Percentiles rank a stretch among this genome's conserved stretches.
These are phyloP conservation scores for Idris sp. DNA, from an alignment of 1,140 invertebrate genomes.

Conservation along the genomic window DNA sequence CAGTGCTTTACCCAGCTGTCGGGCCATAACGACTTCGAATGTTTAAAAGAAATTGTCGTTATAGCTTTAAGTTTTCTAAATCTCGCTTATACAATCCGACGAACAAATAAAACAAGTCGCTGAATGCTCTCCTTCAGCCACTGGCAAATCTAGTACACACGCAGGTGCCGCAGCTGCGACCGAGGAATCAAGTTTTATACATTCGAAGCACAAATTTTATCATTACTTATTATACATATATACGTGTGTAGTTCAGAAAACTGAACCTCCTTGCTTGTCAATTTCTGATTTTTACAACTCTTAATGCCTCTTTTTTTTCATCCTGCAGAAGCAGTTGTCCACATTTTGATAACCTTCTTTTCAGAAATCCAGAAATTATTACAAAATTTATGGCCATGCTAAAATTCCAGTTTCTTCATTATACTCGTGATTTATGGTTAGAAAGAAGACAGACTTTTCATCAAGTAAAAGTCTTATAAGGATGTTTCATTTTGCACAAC, in stretches of 20 bases:
- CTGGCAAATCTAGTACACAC: slow-evolving; percentile 59
- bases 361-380: too few species aligned
- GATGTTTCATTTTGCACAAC: too few species aligned
- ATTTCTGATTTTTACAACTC: too few species aligned
- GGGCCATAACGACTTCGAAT: slow-evolving; percentile 51
- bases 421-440: too few species aligned
- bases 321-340: slow-evolving; percentile 7
- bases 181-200: slow-evolving; percentile 59
- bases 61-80: slow-evolving; percentile 54
- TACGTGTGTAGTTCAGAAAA: slow-evolving; percentile 27
- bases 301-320: too few species aligned
- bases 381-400: too few species aligned
- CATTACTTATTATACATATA: too few species aligned
- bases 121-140: slow-evolving; percentile 64
- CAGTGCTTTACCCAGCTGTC: slow-evolving; percentile 58
- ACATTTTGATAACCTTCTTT: too few species aligned
- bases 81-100: slow-evolving; percentile 53
- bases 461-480: too few species aligned
- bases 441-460: too few species aligned
- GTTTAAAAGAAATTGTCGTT: slow-evolving; percentile 63
- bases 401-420: too few species aligned
- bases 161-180: slow-evolving; percentile 64
- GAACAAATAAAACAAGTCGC: slow-evolving; percentile 61
- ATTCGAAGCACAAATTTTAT: too few species aligned
- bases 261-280: slow-evolving; percentile 48